Conservation (phyloP, 2,797 vertebrate species). For the Darevskia nairensis region DNA sequence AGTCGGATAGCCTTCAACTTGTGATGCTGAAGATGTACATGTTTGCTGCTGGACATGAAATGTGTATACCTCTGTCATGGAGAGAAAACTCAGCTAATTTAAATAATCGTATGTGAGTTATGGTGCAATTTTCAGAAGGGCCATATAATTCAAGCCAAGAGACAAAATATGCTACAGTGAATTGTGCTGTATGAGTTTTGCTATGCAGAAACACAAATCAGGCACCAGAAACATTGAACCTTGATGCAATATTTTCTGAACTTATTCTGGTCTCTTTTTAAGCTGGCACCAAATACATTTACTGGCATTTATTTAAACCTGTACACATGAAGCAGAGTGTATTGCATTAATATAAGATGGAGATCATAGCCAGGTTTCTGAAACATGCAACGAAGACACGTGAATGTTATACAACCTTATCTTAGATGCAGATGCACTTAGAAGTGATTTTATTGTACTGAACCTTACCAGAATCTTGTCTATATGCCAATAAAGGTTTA, state of each 20-base stretch:
- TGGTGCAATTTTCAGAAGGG: neutral
- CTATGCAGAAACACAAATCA: neutral
- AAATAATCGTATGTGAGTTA: neutral
- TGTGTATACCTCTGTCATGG: neutral
- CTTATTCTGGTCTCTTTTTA: neutral
- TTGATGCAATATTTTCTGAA: neutral
- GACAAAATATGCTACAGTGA: neutral
- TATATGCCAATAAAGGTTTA: too few relatives aligned
- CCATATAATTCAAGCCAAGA: neutral
- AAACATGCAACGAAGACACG: too few relatives aligned
- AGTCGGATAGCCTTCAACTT: neutral
- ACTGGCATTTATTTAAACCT: neutral
- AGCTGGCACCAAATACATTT: neutral
- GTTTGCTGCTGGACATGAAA: neutral
- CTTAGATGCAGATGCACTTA: too few relatives aligned
- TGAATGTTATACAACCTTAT: too few relatives aligned
- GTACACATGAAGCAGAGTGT: slow-evolving; percentile 16
- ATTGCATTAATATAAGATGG: slow-evolving; percentile 52
- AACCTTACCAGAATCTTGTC: neutral
- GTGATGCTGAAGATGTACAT: neutral
- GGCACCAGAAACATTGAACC: neutral
- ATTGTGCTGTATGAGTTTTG: neutral
- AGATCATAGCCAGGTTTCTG: too few relatives aligned
- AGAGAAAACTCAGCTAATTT: neutral
- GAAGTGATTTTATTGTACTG: neutral